A percentile compares a stretch with the other conserved stretches of the same genome.
Evolutionary conservation across 2,797 vertebrate genomes (phyloP).

Genomic region (Sardinella longiceps): DNA sequence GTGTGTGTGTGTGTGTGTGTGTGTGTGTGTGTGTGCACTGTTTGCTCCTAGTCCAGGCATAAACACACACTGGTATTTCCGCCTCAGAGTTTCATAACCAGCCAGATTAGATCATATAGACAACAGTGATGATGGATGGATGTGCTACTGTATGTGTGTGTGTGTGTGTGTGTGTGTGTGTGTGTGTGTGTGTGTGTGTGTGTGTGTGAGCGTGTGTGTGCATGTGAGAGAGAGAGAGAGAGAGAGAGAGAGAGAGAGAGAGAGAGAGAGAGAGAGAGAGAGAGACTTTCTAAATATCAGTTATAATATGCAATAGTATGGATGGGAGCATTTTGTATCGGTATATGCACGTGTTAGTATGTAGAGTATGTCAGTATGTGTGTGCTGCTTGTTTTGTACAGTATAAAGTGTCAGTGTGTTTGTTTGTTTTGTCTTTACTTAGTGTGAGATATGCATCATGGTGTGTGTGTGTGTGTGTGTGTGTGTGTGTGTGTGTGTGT

Average conservation of each 20-base stretch:
- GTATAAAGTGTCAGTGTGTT: too few relatives aligned
- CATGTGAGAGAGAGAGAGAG: not conserved
- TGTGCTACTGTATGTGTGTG: not conserved
- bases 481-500: conserved; percentile 24
- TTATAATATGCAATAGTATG: too few relatives aligned
- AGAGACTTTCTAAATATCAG: not conserved
- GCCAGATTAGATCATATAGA: conserved; percentile 22
- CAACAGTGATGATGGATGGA: not conserved
- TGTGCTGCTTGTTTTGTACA: too few relatives aligned
- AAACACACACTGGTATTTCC: conserved; percentile 3
- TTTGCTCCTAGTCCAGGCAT: not conserved
- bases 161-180: not conserved
- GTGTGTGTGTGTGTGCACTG: too few relatives aligned
- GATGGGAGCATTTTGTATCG: too few relatives aligned
- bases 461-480: conserved; percentile 10
- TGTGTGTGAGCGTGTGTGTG: not conserved
- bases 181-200: not conserved
- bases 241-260: not conserved
- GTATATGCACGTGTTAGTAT: too few relatives aligned
- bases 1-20: too few relatives aligned
- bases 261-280: not conserved
- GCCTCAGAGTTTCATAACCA: conserved; percentile 19
- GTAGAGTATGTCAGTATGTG: too few relatives aligned
- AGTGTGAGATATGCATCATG: not conserved
- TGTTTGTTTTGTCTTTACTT: not conserved